Conservation (phyloP, 2,888 invertebrate species). For the Caenorhabditis becei region DNA sequence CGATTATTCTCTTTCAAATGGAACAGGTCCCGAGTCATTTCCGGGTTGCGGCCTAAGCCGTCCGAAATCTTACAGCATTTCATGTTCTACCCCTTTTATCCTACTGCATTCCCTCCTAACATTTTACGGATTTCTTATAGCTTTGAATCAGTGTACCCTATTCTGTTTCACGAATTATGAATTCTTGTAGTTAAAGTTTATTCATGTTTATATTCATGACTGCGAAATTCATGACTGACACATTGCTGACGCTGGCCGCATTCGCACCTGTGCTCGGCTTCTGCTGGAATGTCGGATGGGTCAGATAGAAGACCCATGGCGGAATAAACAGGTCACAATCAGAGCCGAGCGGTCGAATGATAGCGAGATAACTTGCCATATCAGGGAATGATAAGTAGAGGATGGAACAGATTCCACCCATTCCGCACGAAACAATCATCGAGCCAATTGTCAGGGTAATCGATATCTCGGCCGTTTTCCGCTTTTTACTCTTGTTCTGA, state of each 20-base stretch:
- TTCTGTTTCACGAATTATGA: no score
- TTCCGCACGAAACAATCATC: slow-evolving; percentile 4
- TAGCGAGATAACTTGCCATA: slow-evolving; percentile 9
- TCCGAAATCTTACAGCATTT: no score
- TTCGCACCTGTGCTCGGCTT: background rate
- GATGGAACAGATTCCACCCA: background rate
- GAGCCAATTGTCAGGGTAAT: slow-evolving; percentile 1
- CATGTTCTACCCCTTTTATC: no score
- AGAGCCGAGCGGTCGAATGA: slow-evolving; percentile 18
- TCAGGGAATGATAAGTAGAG: background rate
- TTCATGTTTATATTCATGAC: background rate
- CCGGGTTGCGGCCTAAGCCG: no score
- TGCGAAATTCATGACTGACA: background rate
- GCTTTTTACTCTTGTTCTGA: slow-evolving; percentile 4
- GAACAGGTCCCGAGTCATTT: no score
- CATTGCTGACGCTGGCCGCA: background rate
- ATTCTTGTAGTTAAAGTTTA: no score
- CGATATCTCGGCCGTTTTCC: background rate
- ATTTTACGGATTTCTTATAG: no score
- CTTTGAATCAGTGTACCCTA: no score
- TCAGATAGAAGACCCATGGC: slow-evolving; percentile 33
- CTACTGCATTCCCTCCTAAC: no score
- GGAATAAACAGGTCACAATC: slow-evolving; percentile 34
- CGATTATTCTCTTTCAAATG: no score
- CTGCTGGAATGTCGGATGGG: slow-evolving; percentile 24